Evolutionary conservation across 2,113 vertebrate species (phyloP), one percentile per base, ranked within the genome.

Genomic region (Hippocampus abdominalis): DNA sequence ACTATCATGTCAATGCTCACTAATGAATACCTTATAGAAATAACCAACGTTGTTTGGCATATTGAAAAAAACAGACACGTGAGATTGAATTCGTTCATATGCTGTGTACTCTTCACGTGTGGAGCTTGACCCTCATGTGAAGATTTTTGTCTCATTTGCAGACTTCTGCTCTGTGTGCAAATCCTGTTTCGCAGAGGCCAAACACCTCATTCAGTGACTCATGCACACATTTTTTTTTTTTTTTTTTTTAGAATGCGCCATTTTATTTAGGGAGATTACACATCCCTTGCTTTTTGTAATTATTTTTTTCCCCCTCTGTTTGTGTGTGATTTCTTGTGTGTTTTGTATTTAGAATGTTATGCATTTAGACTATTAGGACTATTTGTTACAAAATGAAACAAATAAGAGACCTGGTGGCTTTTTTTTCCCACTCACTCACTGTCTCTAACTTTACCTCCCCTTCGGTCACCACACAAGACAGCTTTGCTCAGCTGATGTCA

Each of bases 221-320:
- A 77, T 68, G 63, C 60, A 36, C 32, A 36, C 5, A 0, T 72
- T 70, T 10, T 48, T 49, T 49, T 49, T 49, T 1, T 72, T 70
- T 10, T 48, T 49, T 49, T 49, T 49, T 49, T 18, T 21, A 49
- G 69, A 57, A 81, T 62, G 42, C 75, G 68, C 69, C 76, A 73
- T 82, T 84, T 79, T 5, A 60, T 78, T 84, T 51, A 62, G 16
- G 42, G 64, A 88, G 84, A 89, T 89, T 86, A 87, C 75, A 87
- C 76, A 71, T 36, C 63, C 69, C 57, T 39, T 9, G 27, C n/a
- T 85, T 85, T 80, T 86, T 88, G 88, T 85, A 87, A 86, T 79
- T 70, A 66, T 71, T 80, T 84, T 80, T 84, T 74, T 73, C 64
- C 1, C 64, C 69, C 74, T 76, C 69, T 67, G 81, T 71, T 56